These are phyloP conservation scores for Chaetogeoica ovagalla DNA, from an alignment of 2,888 invertebrate genomes.

Conservation along the genomic window DNA sequence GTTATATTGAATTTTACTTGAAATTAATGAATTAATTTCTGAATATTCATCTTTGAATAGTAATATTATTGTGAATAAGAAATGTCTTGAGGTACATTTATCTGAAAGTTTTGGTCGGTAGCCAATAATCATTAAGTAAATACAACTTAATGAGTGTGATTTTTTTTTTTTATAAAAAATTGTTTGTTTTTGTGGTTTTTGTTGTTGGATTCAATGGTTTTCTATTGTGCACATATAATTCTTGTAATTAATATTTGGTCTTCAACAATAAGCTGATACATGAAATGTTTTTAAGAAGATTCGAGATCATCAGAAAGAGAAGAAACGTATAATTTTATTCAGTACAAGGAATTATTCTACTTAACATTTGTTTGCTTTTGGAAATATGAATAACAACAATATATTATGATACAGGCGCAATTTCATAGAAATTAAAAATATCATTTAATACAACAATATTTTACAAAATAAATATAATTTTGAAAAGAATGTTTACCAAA, in stretches of 20 bases:
- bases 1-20: slow-evolving; percentile 7
- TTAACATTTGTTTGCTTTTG: background rate
- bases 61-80: slow-evolving; percentile 14
- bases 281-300: background rate
- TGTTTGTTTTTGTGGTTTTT: slow-evolving; percentile 35
- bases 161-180: background rate
- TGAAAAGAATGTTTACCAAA: background rate
- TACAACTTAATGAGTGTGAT: slow-evolving; percentile 12
- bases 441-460: background rate
- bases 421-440: background rate
- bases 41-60: slow-evolving; percentile 14
- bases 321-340: background rate
- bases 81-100: slow-evolving; percentile 19
- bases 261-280: slow-evolving; percentile 1
- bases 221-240: background rate
- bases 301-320: background rate
- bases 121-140: slow-evolving; percentile 13
- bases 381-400: background rate
- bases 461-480: background rate
- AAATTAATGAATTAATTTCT: slow-evolving; percentile 15
- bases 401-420: background rate
- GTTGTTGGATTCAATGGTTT: slow-evolving; percentile 27
- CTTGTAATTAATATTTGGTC: background rate
- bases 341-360: background rate
- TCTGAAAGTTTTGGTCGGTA: slow-evolving; percentile 13